phyloP scores from a whole-genome alignment of 2,888 invertebrate genomes.

The Allygus modestus region DNA sequence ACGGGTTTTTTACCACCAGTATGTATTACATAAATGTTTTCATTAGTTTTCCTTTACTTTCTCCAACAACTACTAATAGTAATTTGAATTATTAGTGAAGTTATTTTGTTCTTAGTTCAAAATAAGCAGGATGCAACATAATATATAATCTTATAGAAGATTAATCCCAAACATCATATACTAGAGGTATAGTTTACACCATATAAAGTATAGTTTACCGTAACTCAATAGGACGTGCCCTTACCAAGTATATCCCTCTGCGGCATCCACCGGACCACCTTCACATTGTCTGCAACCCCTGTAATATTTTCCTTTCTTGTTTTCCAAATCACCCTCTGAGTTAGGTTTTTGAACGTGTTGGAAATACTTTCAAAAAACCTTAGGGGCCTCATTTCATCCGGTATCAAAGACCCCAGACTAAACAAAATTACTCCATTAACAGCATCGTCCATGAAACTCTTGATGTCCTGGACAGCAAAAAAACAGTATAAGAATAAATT shows the following conservation, averaged over 20 bases:
- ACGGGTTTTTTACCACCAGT: too few species aligned
- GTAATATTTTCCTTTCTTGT: conserved; percentile 85
- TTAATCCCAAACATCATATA: too few species aligned
- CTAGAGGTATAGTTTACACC: too few species aligned
- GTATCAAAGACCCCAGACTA: conserved; percentile 91
- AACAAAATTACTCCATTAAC: conserved; percentile 85
- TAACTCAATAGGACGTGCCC: too few species aligned
- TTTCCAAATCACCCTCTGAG: conserved; percentile 90
- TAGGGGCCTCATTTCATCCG: conserved; percentile 87
- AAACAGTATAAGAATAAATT: not conserved
- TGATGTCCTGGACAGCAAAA: conserved; percentile 78
- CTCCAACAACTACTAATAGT: too few species aligned
- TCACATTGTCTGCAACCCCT: conserved; percentile 85
- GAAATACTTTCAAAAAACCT: conserved; percentile 83
- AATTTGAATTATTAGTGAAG: too few species aligned
- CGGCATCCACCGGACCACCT: conserved; percentile 83
- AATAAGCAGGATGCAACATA: too few species aligned
- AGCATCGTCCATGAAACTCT: conserved; percentile 83
- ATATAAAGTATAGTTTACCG: too few species aligned
- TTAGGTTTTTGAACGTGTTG: conserved; percentile 84
- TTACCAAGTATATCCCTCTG: conserved; percentile 75
- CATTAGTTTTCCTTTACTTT: too few species aligned
- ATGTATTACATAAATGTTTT: too few species aligned
- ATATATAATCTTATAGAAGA: too few species aligned
- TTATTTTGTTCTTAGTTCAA: too few species aligned